These are phyloP conservation scores for Mylabris phalerata DNA, from an alignment of 1,140 invertebrate genomes.

Conservation along the genomic window DNA sequence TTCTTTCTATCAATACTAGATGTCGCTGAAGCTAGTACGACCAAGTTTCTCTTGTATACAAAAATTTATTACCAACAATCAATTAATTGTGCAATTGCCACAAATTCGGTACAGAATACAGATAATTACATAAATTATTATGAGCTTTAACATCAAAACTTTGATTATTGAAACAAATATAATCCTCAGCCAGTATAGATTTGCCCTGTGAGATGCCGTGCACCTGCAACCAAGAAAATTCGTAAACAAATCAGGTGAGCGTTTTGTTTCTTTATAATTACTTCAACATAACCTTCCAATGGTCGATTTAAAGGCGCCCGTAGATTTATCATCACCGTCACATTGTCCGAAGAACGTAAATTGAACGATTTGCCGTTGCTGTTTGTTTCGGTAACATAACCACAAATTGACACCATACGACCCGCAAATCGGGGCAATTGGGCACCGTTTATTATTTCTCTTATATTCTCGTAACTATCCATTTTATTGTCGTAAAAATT, in stretches of 20 bases:
- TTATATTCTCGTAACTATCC: background rate
- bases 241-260: no score
- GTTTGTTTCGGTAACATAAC: conserved; percentile 1
- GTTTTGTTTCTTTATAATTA: background rate
- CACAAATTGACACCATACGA: conserved; percentile 11
- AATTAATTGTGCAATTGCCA: no score
- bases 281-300: conserved; percentile 15
- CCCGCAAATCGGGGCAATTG: conserved; percentile 15
- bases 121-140: conserved; percentile 8
- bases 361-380: conserved; percentile 8
- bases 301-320: conserved; percentile 5
- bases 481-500: no score
- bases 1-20: no score
- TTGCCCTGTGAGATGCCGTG: conserved; percentile 11
- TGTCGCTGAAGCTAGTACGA: no score
- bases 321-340: conserved; percentile 8
- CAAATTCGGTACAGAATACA: conserved; percentile 18
- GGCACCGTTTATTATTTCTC: conserved; percentile 7
- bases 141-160: conserved; percentile 12
- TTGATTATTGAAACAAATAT: conserved; percentile 15
- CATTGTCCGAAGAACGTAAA: conserved; percentile 13
- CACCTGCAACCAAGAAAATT: conserved; percentile 8
- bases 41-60: no score
- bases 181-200: conserved; percentile 14
- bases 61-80: no score